phyloP scores from a whole-genome alignment of 1,140 invertebrate genomes.

The Oryctes rhinoceros region DNA sequence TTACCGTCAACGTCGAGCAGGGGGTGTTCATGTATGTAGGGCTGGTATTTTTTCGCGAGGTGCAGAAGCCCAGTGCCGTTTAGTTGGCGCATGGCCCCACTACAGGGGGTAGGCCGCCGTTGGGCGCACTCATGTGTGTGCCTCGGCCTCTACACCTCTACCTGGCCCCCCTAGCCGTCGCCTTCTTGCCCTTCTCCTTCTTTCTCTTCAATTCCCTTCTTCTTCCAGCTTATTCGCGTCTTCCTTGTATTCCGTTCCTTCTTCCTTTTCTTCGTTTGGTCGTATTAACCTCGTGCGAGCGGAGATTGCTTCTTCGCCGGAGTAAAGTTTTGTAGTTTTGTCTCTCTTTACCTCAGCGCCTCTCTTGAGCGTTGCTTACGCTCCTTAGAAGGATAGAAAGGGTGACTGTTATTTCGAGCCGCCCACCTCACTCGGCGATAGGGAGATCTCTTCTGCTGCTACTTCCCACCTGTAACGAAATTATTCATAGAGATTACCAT shows the following conservation, averaged over 20 bases:
- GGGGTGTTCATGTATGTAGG: constrained; percentile 64
- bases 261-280: not conserved
- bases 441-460: not conserved
- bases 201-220: not conserved
- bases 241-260: not conserved
- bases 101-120: constrained; percentile 51
- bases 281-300: not conserved
- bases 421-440: not conserved
- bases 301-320: not conserved
- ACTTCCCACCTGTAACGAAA: constrained; percentile 29
- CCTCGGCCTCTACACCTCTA: constrained; percentile 29
- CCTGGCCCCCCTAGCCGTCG: not conserved
- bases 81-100: constrained; percentile 64
- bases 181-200: not conserved
- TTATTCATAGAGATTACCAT: constrained; percentile 19
- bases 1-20: constrained; percentile 59
- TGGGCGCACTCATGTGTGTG: constrained; percentile 47
- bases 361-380: not conserved
- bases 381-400: not conserved
- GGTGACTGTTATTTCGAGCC: not conserved
- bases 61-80: constrained; percentile 63
- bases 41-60: constrained; percentile 64
- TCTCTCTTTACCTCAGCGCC: not conserved
- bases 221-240: not conserved
- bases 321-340: not conserved